Conservation (phyloP, 2,113 vertebrate genomes). For the Dissostichus mawsoni region DNA sequence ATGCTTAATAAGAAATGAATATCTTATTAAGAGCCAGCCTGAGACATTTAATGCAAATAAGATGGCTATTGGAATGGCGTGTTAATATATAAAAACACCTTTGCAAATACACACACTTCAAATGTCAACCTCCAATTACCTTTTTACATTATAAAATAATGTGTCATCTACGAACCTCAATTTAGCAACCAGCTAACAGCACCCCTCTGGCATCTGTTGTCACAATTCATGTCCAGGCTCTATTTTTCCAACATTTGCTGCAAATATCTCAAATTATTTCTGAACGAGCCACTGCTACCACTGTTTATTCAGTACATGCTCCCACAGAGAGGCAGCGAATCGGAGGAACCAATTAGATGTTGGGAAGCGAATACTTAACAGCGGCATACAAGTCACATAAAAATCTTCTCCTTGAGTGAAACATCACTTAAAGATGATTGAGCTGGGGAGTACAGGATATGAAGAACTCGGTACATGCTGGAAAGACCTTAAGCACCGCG, state of each 20-base stretch:
- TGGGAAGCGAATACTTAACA: not conserved
- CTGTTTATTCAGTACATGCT: not conserved
- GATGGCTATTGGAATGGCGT: conserved; percentile 21
- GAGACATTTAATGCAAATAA: conserved; percentile 48
- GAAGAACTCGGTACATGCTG: conserved; percentile 39
- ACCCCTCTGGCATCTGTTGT: not conserved
- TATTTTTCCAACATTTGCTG: not conserved
- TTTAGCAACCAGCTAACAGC: conserved; percentile 6
- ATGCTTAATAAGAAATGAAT: conserved; percentile 29
- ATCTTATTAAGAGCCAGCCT: conserved; percentile 49
- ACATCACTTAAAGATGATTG: conserved; percentile 42
- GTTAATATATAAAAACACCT: conserved; percentile 50
- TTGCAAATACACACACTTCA: not conserved
- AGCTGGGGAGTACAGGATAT: conserved; percentile 12
- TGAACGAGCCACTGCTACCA: conserved; percentile 5
- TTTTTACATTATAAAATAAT: conserved; percentile 1
- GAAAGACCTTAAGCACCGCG: conserved; percentile 46
- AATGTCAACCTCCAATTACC: conserved; percentile 19
- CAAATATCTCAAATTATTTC: conserved; percentile 4
- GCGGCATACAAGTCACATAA: not conserved
- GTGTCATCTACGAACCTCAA: not conserved
- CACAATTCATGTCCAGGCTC: conserved; percentile 1
- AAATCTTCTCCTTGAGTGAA: conserved; percentile 21
- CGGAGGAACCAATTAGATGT: not conserved
- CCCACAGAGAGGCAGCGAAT: not conserved